Conservation (phyloP, 2,113 vertebrate species). For the Tinamus guttatus region DNA sequence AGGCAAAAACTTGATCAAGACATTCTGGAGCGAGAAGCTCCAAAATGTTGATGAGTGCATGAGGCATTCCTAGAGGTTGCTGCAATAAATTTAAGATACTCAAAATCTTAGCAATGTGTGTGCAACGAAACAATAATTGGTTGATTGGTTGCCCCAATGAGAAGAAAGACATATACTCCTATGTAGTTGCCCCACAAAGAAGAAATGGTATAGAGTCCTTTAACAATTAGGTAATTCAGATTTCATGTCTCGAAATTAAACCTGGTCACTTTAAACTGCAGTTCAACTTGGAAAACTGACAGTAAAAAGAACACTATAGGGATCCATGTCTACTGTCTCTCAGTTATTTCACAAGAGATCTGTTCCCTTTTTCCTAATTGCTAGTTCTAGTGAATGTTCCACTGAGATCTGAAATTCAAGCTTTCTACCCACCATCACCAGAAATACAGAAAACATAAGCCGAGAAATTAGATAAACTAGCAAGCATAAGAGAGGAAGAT, state of each 20-base stretch:
- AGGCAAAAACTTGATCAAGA: neutral
- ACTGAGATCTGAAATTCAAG: conserved; percentile 34
- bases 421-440: neutral
- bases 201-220: neutral
- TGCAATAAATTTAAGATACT: neutral
- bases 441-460: neutral
- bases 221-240: conserved; percentile 26
- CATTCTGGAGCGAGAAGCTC: neutral
- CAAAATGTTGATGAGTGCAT: neutral
- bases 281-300: conserved; percentile 3
- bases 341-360: conserved; percentile 50
- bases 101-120: neutral
- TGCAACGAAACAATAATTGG: neutral
- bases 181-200: too few relatives aligned
- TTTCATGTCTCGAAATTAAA: conserved; percentile 22
- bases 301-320: neutral
- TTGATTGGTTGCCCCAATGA: neutral
- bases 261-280: neutral
- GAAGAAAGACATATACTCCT: too few relatives aligned
- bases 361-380: conserved; percentile 58
- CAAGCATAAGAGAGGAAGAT: neutral
- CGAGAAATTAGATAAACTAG: neutral
- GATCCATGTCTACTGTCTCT: neutral
- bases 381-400: conserved; percentile 13
- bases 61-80: neutral